Percentiles rank a stretch among this genome's conserved stretches.
Evolutionary conservation across 2,888 invertebrate species (phyloP).

Genomic region (Malacosoma neustria): DNA sequence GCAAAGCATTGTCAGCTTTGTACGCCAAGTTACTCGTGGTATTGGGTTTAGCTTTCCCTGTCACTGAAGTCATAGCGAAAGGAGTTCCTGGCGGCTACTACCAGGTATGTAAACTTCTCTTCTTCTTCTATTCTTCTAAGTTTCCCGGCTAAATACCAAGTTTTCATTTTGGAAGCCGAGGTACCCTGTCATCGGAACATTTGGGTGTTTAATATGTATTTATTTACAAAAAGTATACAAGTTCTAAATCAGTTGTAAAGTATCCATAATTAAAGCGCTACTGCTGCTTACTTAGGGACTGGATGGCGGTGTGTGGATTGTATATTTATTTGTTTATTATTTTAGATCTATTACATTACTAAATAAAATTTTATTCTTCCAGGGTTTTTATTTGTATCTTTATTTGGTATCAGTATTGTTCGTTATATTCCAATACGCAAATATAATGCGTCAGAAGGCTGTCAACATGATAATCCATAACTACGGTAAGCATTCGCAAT

Average conservation of each 20-base stretch:
- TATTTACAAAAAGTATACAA: too few species aligned
- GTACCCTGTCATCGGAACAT: too few species aligned
- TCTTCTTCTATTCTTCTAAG: background rate
- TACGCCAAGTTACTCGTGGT: constrained; percentile 91
- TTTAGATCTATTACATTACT: too few species aligned
- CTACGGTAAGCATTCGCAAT: constrained; percentile 41
- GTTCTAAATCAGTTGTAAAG: too few species aligned
- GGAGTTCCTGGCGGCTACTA: constrained; percentile 84
- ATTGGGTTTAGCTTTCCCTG: constrained; percentile 88
- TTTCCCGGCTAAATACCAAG: too few species aligned
- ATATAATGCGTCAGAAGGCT: constrained; percentile 78
- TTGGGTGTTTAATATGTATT: too few species aligned
- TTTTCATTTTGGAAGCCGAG: too few species aligned
- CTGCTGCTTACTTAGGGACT: too few species aligned
- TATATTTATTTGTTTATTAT: too few species aligned
- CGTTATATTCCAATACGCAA: constrained; percentile 82
- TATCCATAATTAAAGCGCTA: too few species aligned
- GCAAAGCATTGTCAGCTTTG: constrained; percentile 84
- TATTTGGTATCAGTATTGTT: constrained; percentile 85
- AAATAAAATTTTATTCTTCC: constrained; percentile 31
- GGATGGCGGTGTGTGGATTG: too few species aligned
- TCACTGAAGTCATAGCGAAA: constrained; percentile 88
- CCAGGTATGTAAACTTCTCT: constrained; percentile 62
- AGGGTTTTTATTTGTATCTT: constrained; percentile 89
- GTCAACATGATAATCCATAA: constrained; percentile 75